Evolutionary conservation across 1,140 invertebrate species (phyloP).

Genomic region (Hypsibius dujardini): DNA sequence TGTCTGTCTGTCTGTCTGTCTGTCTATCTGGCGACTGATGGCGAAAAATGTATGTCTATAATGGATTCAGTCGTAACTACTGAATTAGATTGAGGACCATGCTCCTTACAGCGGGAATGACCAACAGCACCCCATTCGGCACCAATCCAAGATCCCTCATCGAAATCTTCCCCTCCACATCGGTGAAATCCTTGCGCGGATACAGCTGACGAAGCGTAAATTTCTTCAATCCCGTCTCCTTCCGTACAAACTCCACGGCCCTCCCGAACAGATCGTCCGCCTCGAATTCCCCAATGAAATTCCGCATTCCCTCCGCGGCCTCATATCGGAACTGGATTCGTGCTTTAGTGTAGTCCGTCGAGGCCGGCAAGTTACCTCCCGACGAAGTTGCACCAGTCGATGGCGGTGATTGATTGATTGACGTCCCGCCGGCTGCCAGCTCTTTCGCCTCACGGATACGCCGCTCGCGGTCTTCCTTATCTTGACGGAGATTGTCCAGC

Average conservation of each 20-base stretch:
- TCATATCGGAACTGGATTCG: conserved; percentile 11
- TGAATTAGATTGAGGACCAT: too few relatives aligned
- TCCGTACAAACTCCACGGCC: neutral
- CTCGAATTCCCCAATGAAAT: conserved; percentile 1
- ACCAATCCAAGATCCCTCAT: neutral
- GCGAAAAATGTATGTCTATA: neutral
- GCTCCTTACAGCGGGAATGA: neutral
- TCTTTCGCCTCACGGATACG: neutral
- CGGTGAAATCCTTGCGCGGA: conserved; percentile 7
- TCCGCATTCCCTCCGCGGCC: neutral
- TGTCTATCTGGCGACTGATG: neutral
- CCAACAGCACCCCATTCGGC: neutral
- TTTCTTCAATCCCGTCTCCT: conserved; percentile 14
- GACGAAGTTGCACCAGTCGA: neutral
- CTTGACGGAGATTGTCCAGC: neutral
- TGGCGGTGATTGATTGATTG: neutral
- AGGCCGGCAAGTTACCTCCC: neutral
- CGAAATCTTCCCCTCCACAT: neutral
- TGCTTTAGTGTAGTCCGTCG: neutral
- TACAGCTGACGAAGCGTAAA: neutral
- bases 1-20: neutral
- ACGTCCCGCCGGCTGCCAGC: neutral
- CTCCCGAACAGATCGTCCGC: neutral
- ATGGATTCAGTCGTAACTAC: too few relatives aligned
- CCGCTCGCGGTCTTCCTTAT: neutral